A percentile compares a stretch with the other conserved stretches of the same genome.
Conservation (phyloP, 2,888 invertebrate genomes). For the Operophtera brumata region DNA sequence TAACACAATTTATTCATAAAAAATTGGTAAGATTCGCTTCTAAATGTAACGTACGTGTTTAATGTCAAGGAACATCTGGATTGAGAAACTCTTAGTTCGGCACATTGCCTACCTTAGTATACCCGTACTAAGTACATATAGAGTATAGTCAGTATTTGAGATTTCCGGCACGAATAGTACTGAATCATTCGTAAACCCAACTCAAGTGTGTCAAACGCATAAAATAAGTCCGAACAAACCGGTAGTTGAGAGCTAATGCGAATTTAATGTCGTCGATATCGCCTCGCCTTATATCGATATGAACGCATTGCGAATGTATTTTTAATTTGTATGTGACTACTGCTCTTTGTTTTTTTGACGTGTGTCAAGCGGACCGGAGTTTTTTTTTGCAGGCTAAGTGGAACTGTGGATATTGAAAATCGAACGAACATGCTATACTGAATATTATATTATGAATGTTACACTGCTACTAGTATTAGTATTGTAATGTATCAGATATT, state of each 20-base stretch:
- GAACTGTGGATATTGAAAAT: neutral
- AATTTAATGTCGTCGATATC: constrained; percentile 64
- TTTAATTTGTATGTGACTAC: constrained; percentile 28
- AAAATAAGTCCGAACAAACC: constrained; percentile 51
- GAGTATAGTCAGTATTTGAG: constrained; percentile 10
- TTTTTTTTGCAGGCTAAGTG: constrained; percentile 6
- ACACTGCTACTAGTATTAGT: too few relatives aligned
- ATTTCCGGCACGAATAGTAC: constrained; percentile 11
- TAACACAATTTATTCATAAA: neutral
- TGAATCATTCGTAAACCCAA: constrained; percentile 24
- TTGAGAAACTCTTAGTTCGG: neutral
- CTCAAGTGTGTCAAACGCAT: constrained; percentile 49
- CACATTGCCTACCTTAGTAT: too few relatives aligned
- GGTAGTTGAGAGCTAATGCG: constrained; percentile 66
- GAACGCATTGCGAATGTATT: constrained; percentile 47
- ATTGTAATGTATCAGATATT: neutral
- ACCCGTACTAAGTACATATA: neutral
- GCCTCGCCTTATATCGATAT: constrained; percentile 51
- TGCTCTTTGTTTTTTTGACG: constrained; percentile 25
- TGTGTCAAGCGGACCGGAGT: constrained; percentile 9
- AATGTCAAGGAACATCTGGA: neutral
- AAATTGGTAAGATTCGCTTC: neutral
- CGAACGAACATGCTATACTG: too few relatives aligned
- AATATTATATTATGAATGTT: too few relatives aligned
- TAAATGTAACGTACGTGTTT: neutral